Evolutionary conservation across 2,113 vertebrate species (phyloP), one percentile per base, ranked within the genome.

Genomic region (Nycticebus coucang): DNA sequence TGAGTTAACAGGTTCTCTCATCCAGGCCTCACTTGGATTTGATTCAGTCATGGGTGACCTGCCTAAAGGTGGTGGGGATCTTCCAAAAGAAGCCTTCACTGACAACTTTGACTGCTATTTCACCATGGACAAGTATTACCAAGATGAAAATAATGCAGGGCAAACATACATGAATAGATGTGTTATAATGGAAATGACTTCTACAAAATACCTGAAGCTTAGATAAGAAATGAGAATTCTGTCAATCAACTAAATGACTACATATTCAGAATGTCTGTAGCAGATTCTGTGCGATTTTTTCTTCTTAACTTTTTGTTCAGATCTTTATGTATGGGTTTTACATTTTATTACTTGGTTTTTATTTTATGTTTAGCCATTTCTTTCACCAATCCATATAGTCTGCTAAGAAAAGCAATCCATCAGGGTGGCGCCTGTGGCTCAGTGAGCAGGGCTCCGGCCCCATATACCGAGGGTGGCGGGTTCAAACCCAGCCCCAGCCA

Each of bases 161-260:
- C 5, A 69, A 55, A 6, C n/a, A 50, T 2, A 50, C 30, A 33
- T 2, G 64, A 83, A 30, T 72, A 45, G 26, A 59, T 33, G 13
- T 17, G 7, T 72, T 41, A 21, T 35, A 28, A 11, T 64, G 81
- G 79, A 96, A 94, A 35, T 6, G 0, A 1, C 4, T 35, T 82
- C 89, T 59, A 45, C n/a, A 74, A 88, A 78, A 66, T 64, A 69
- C 0, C 15, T 26, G 13, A 14, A 30, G 79, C 68, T 62, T 28
- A 53, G 62, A 89, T 64, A 86, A 75, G 57, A 75, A 93, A 87
- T 78, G 37, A 97, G 68, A 97, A 66, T 83, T 84, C 74, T 26
- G 21, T 92, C 87, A n/a, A 8, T 78, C 75, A 83, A 5, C 2
- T 24, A 71, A 53, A 59, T 35, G 33, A 50, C 57, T 78, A 2